Evolutionary conservation across 2,797 vertebrate genomes (phyloP), one percentile per base, ranked within the genome.

Genomic region (Sebastes variabilis): DNA sequence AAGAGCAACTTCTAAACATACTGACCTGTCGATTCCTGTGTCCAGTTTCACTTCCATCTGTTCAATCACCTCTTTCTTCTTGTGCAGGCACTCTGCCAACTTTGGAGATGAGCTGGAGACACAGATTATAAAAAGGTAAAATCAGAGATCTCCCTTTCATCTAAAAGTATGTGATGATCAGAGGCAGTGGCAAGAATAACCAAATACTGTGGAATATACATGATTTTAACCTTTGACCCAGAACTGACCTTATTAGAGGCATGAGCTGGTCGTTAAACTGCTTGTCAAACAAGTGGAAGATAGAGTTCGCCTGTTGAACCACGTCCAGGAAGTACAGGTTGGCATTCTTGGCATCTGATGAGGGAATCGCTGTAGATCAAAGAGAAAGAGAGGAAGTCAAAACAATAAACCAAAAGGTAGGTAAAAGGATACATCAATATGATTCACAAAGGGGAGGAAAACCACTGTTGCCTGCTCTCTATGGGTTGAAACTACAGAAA

Each of bases 21-120:
- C 96, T 96, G 93, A 96, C 98, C 98, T 97, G 89, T 99, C 98
- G 59, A 99, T 99, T 77, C 98, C 99, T 34, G 97, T 98, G 94
- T 99, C 99, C 94, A 99, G 93, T 93, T 99, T 99, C 82, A 99
- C 97, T 91, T 99, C 98, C 99, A 99, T 99, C 91, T 99, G 99
- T 83, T 99, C 99, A 69, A 99, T 99, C 91, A 99, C 97, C 77
- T 99, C 98, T 84, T 99, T 99, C 92, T 99, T 99, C 96, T 99
- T 99, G 88, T 99, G 99, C 88, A 99, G 97, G 89, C 98, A 99
- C 95, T 99, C 99, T 6, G 98, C 97, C 87, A 99, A 94, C 91
- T 99, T 99, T 85, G 98, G 98, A 92, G 99, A 99, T 59, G 99
- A 99, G 93, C 99, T 99, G 91, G 4, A 60, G 71, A 49, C 73